phyloP scores from a whole-genome alignment of 2,888 invertebrate species.

The Cheilosia pagana region DNA sequence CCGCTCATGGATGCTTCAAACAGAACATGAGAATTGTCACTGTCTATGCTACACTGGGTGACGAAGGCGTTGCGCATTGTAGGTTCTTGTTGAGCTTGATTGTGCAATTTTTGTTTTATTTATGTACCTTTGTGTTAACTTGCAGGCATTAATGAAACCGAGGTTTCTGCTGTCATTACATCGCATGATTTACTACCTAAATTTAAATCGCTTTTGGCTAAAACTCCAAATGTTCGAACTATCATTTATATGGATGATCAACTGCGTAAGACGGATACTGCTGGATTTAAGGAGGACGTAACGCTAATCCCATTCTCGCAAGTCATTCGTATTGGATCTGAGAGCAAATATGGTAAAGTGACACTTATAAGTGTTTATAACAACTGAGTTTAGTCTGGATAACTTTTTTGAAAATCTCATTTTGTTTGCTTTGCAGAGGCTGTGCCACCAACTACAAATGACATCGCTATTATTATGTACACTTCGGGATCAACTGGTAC shows the following conservation, averaged over 20 bases:
- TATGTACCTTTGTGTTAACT: constrained; percentile 16
- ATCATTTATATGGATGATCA: constrained; percentile 95
- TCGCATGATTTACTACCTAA: constrained; percentile 96
- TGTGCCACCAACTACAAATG: constrained; percentile 87
- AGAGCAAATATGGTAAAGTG: constrained; percentile 84
- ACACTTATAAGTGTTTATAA: neutral
- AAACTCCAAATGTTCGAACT: constrained; percentile 90
- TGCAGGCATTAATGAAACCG: constrained; percentile 93
- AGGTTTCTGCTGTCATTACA: constrained; percentile 96
- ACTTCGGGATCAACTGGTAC: constrained; percentile 98
- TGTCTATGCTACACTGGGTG: constrained; percentile 97
- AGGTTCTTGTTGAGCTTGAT: constrained; percentile 61
- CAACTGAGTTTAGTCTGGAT: too few species aligned
- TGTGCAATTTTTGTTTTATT: neutral
- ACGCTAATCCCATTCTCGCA: constrained; percentile 90
- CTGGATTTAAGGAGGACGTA: constrained; percentile 89
- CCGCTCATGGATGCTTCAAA: constrained; percentile 97
- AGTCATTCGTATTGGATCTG: constrained; percentile 86
- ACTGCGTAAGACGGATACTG: constrained; percentile 88
- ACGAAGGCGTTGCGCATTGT: constrained; percentile 98
- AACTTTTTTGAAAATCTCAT: too few species aligned
- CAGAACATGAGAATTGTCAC: constrained; percentile 98
- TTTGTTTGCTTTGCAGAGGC: constrained; percentile 83
- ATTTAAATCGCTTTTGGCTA: constrained; percentile 90
- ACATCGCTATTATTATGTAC: constrained; percentile 99